phyloP scores from a whole-genome alignment of 2,888 invertebrate species.

The Stenichneumon culpator region DNA sequence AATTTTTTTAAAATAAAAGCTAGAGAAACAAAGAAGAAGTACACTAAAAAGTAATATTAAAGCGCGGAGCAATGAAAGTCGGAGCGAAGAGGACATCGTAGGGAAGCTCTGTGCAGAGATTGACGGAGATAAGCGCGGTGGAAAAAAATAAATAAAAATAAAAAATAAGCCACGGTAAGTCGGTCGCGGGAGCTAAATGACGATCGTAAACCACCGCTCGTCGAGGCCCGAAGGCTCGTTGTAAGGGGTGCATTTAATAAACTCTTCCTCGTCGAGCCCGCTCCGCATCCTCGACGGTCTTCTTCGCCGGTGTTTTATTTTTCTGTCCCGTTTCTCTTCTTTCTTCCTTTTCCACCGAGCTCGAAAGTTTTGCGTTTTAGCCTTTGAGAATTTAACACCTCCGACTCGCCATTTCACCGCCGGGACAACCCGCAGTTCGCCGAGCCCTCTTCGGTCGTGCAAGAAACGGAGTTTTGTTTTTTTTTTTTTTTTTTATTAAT shows the following conservation, averaged over 20 bases:
- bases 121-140: neutral
- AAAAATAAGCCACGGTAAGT: slow-evolving; percentile 40
- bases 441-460: slow-evolving; percentile 34
- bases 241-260: slow-evolving; percentile 71
- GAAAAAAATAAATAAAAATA: slow-evolving; percentile 14
- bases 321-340: slow-evolving; percentile 37
- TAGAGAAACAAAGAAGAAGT: slow-evolving; percentile 41
- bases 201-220: slow-evolving; percentile 64
- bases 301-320: slow-evolving; percentile 48
- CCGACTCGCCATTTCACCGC: slow-evolving; percentile 49
- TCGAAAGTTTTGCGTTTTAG: slow-evolving; percentile 66
- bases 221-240: slow-evolving; percentile 56
- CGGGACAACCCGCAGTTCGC: slow-evolving; percentile 24
- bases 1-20: no score
- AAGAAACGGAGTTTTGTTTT: slow-evolving; percentile 24
- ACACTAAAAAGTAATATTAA: slow-evolving; percentile 43
- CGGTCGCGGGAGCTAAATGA: slow-evolving; percentile 51
- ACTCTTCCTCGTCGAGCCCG: slow-evolving; percentile 52
- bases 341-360: slow-evolving; percentile 38
- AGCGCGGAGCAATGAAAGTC: slow-evolving; percentile 30
- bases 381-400: slow-evolving; percentile 67
- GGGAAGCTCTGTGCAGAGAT: neutral
- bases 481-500: neutral
- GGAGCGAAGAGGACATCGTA: slow-evolving; percentile 15
- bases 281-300: slow-evolving; percentile 38